Conservation (phyloP, 2,888 invertebrate genomes). For the Andrena praecox region DNA sequence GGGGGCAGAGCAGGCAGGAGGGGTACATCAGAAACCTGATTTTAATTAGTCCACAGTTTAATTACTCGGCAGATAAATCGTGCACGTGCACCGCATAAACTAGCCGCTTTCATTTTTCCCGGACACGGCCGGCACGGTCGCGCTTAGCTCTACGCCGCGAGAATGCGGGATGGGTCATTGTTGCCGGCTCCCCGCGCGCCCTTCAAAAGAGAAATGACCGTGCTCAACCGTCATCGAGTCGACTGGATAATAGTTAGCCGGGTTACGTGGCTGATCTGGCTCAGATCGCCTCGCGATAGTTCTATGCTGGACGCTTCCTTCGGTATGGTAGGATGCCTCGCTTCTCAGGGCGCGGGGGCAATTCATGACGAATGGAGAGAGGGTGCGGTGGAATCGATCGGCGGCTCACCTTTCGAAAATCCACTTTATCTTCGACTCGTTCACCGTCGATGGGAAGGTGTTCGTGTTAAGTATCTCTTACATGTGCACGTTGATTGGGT, state of each 20-base stretch:
- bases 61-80: slow-evolving; percentile 85
- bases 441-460: too few relatives aligned
- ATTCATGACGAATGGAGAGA: too few relatives aligned
- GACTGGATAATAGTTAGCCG: slow-evolving; percentile 45
- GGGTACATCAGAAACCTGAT: slow-evolving; percentile 85
- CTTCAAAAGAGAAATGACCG: slow-evolving; percentile 66
- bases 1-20: slow-evolving; percentile 56
- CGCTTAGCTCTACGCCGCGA: slow-evolving; percentile 80
- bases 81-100: slow-evolving; percentile 85
- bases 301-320: slow-evolving; percentile 19
- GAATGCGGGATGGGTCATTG: slow-evolving; percentile 82
- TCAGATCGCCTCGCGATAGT: slow-evolving; percentile 21
- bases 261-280: slow-evolving; percentile 28
- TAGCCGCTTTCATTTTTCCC: slow-evolving; percentile 85
- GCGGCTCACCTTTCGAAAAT: too few relatives aligned
- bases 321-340: background rate
- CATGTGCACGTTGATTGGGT: too few relatives aligned
- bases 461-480: too few relatives aligned
- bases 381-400: too few relatives aligned
- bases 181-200: slow-evolving; percentile 57
- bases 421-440: too few relatives aligned
- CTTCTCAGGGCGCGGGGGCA: slow-evolving; percentile 19
- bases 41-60: slow-evolving; percentile 85
- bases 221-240: slow-evolving; percentile 66
- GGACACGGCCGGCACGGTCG: slow-evolving; percentile 77